A percentile compares a stretch with the other conserved stretches of the same genome.
phyloP scores from a whole-genome alignment of 1,140 invertebrate species.

The Glossosoma conforme region DNA sequence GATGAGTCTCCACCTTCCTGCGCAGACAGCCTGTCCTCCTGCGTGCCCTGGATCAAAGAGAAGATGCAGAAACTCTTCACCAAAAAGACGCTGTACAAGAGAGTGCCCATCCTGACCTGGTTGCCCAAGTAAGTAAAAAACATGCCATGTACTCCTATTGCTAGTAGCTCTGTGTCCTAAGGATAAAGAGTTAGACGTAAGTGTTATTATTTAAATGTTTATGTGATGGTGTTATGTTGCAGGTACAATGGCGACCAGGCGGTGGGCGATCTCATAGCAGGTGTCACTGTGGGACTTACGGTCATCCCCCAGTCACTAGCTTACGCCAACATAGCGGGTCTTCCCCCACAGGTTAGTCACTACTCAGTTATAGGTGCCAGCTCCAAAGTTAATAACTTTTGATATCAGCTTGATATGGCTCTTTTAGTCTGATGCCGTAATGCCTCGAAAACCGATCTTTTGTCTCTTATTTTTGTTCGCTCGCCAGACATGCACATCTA shows the following conservation, averaged over 20 bases:
- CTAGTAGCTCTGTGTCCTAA: neutral
- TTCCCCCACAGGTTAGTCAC: conserved; percentile 60
- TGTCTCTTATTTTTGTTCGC: too few relatives aligned
- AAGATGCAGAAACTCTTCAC: conserved; percentile 42
- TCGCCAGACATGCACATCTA: too few relatives aligned
- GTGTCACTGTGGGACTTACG: conserved; percentile 80
- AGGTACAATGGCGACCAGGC: conserved; percentile 62
- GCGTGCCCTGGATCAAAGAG: conserved; percentile 25
- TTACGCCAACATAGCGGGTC: conserved; percentile 77
- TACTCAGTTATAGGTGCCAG: neutral
- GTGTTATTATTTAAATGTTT: too few relatives aligned
- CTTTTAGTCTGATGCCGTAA: too few relatives aligned
- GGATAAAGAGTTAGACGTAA: too few relatives aligned
- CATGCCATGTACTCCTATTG: neutral
- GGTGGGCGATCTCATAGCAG: conserved; percentile 76
- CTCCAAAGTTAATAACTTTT: too few relatives aligned
- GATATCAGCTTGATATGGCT: too few relatives aligned
- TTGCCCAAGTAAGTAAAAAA: conserved; percentile 52
- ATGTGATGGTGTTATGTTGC: conserved; percentile 19
- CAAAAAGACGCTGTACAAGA: conserved; percentile 62
- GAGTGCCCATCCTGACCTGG: conserved; percentile 69
- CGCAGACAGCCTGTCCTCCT: conserved; percentile 21
- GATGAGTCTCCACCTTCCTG: conserved; percentile 19
- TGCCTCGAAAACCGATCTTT: too few relatives aligned
- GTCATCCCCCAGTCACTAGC: conserved; percentile 78